A percentile compares a stretch with the other conserved stretches of the same genome.
These are phyloP conservation scores for Thryonomys swinderianus DNA, from an alignment of 2,113 vertebrate genomes.

Conservation along the genomic window DNA sequence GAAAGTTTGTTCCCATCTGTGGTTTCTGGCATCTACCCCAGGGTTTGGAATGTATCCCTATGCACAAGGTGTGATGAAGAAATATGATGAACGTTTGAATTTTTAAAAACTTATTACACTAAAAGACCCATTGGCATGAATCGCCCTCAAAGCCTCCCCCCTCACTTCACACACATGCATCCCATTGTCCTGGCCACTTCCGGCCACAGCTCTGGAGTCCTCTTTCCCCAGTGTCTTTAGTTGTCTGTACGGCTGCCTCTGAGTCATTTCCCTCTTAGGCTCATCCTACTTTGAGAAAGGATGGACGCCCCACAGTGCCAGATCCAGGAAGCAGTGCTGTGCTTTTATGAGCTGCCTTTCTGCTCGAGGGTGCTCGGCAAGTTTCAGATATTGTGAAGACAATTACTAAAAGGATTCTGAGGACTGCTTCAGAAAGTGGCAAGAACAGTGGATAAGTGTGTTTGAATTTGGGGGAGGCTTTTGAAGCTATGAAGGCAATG, in stretches of 20 bases:
- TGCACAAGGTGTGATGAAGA: neutral
- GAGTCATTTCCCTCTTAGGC: neutral
- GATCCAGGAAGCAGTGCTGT: fast-evolving
- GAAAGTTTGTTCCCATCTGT: neutral
- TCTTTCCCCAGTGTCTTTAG: neutral
- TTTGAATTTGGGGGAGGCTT: neutral
- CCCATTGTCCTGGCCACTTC: neutral
- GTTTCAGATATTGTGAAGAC: neutral
- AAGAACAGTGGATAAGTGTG: neutral
- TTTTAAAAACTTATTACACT: neutral
- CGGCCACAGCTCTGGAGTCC: neutral
- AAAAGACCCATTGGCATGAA: neutral
- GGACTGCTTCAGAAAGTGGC: neutral
- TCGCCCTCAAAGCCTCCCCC: neutral
- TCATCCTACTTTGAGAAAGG: neutral
- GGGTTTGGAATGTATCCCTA: neutral
- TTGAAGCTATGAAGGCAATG: neutral
- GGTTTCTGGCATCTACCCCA: neutral
- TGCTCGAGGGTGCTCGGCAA: fast-evolving
- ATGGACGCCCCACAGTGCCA: neutral
- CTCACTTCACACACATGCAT: neutral
- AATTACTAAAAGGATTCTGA: neutral
- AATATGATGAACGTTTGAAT: neutral
- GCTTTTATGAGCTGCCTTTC: neutral
- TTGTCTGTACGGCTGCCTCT: neutral